Evolutionary conservation across 2,797 vertebrate species (phyloP).

Genomic region (Graptemys geographica): DNA sequence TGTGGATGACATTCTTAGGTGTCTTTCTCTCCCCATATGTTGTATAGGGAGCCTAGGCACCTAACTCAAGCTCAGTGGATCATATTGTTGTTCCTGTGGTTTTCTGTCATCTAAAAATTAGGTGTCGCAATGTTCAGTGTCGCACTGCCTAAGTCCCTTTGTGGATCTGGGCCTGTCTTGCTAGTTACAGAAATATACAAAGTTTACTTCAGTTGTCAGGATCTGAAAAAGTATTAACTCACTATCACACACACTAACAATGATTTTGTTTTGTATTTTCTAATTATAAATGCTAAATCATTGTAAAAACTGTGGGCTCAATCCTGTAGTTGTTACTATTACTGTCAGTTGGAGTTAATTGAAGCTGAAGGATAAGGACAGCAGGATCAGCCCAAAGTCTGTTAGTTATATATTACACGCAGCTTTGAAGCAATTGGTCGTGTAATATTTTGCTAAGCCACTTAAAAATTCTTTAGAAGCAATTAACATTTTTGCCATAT

Average conservation of each 20-base stretch:
- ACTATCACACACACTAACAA: background rate
- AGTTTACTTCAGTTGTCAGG: background rate
- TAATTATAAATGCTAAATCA: background rate
- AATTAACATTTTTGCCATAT: slow-evolving; percentile 41
- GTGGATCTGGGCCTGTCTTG: background rate
- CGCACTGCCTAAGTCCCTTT: background rate
- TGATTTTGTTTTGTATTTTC: background rate
- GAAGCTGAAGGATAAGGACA: background rate
- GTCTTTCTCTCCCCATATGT: background rate
- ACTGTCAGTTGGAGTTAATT: background rate
- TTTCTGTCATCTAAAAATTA: background rate
- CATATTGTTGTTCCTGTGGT: background rate
- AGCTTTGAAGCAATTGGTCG: slow-evolving; percentile 22
- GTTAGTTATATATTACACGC: background rate
- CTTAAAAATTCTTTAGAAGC: slow-evolving; percentile 36
- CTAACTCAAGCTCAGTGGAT: background rate
- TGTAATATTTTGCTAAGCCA: background rate
- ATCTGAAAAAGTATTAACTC: background rate
- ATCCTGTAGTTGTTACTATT: background rate
- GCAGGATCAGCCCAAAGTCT: background rate
- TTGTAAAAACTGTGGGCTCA: background rate
- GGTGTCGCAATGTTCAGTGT: background rate
- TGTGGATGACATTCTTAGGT: background rate
- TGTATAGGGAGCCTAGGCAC: background rate
- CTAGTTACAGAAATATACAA: background rate